These are phyloP conservation scores for Basileuterus tristriatus DNA, from an alignment of 2,797 vertebrate genomes.

Conservation along the genomic window DNA sequence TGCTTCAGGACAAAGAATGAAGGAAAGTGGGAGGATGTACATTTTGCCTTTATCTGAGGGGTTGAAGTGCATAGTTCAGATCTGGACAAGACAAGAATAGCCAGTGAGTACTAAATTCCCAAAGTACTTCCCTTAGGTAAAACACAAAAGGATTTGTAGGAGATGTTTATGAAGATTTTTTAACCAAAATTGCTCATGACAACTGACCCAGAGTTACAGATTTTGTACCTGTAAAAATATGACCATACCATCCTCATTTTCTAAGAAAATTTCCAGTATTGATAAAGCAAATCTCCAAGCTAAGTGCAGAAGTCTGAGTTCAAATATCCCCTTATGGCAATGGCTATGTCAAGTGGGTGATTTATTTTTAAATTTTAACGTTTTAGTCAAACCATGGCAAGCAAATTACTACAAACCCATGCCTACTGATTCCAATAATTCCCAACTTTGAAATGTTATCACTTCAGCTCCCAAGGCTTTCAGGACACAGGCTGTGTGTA, in stretches of 20 bases:
- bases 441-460: background rate
- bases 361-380: background rate
- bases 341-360: background rate
- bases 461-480: background rate
- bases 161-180: background rate
- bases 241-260: background rate
- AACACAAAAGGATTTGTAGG: background rate
- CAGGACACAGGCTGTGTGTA: background rate
- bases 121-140: background rate
- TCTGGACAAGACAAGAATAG: background rate
- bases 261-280: background rate
- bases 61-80: background rate
- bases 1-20: background rate
- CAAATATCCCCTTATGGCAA: background rate
- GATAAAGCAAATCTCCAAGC: background rate
- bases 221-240: background rate
- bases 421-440: background rate
- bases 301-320: background rate
- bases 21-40: background rate
- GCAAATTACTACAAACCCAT: background rate
- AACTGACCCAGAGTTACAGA: background rate
- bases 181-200: background rate
- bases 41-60: background rate
- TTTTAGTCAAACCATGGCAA: background rate
- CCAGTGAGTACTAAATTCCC: background rate